Evolutionary conservation across 2,888 invertebrate genomes (phyloP), one percentile per base, ranked within the genome.

Genomic region (Dinocampus coccinellae): DNA sequence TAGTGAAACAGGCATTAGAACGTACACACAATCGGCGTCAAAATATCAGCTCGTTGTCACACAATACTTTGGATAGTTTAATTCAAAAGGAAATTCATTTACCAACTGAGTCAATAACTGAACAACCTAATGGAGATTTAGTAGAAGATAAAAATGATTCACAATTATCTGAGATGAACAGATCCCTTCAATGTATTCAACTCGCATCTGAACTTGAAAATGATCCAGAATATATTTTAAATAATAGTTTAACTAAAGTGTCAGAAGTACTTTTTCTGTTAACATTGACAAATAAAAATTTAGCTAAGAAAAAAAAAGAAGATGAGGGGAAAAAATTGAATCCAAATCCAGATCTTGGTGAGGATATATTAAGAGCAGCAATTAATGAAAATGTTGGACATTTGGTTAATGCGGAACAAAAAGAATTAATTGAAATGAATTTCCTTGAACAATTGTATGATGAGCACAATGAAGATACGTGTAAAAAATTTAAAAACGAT

Each of bases 201-300:
- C 7, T 73, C 22, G 53, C 61, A n/a, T 7, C 16, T 7, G 16
- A 47, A 2, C 1, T 0, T 0, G 42, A 74, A 16, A 42, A 65
- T 1, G 52, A 72, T n/a, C 52, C 67, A 0, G 73, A 77, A 7
- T 63, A 58, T 0, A 36, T 22, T 3, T 42, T 80, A 39, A 77
- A 79, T n/a, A 24, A 61, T 0, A 80, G 80, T 22, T 57, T 80
- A 3, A 72, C 73, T 22, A 78, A 78, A 22, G 75, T 82, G 0
- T 82, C 81, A 4, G 78, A 82, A 29, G 69, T 78, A 3, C 73
- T 72, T 26, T 69, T 73, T 26, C 20, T 77, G 11, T 42, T 82
- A 0, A 75, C 77, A 47, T 16, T 67, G 7, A 76, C 75, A 24
- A 82, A 78, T 53, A 52, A 34, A 39, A 62, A 72, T 20, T 53